Evolutionary conservation across 2,888 invertebrate genomes (phyloP).

Genomic region (Spodoptera littoralis): DNA sequence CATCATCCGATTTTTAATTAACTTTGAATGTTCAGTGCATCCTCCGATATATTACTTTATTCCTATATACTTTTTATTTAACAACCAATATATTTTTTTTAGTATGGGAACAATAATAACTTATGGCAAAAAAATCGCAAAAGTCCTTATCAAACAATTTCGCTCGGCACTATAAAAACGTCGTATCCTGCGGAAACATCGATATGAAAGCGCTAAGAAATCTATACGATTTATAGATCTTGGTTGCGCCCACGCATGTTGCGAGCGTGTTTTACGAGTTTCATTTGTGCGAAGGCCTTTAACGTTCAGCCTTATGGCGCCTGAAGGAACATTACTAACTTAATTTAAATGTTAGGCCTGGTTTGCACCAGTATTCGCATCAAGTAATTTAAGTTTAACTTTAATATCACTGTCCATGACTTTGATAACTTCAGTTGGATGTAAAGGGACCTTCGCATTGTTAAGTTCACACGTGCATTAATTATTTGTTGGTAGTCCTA

Average conservation of each 20-base stretch:
- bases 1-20: background rate
- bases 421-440: background rate
- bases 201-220: constrained; percentile 51
- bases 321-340: constrained; percentile 47
- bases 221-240: constrained; percentile 52
- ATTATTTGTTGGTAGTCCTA: constrained; percentile 52
- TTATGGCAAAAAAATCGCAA: constrained; percentile 44
- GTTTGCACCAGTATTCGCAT: constrained; percentile 6
- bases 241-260: constrained; percentile 58
- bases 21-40: background rate
- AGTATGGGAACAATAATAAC: constrained; percentile 12
- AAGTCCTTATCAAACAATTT: constrained; percentile 60
- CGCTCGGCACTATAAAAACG: constrained; percentile 62
- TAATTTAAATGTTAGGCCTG: constrained; percentile 40
- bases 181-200: constrained; percentile 70
- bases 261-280: constrained; percentile 57
- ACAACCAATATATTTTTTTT: constrained; percentile 7
- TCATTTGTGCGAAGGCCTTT: constrained; percentile 51
- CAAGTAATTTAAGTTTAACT: too few species aligned
- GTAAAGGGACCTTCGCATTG: too few species aligned
- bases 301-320: constrained; percentile 45
- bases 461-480: background rate
- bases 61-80: constrained; percentile 1
- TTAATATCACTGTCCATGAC: background rate
- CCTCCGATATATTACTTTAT: background rate